Conservation (phyloP, 2,888 invertebrate species). For the Steinernema scapterisci region DNA sequence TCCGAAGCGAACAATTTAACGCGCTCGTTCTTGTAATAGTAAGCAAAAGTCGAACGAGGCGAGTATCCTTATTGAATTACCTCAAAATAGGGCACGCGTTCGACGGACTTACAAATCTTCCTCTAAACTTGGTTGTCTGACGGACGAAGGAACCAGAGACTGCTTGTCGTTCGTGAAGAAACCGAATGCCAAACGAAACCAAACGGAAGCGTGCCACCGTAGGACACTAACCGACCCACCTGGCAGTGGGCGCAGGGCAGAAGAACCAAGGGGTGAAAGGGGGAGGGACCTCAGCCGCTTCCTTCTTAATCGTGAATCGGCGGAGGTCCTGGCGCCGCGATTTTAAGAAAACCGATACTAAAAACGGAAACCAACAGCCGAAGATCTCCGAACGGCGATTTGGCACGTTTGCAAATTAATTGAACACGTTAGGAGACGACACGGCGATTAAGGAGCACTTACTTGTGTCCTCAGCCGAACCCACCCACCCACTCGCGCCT, state of each 20-base stretch:
- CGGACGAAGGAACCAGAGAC: not conserved
- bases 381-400: not conserved
- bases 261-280: not conserved
- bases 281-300: slow-evolving; percentile 8
- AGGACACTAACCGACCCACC: not conserved
- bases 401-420: slow-evolving; percentile 31
- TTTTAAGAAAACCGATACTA: slow-evolving; percentile 20
- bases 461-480: not conserved
- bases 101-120: not conserved
- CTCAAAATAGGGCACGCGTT: not conserved
- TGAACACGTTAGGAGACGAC: slow-evolving; percentile 26
- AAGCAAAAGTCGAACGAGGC: not conserved
- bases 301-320: not conserved
- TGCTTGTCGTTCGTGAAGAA: not conserved
- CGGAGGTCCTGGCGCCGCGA: not conserved
- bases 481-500: not conserved
- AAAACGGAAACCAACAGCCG: slow-evolving; percentile 11
- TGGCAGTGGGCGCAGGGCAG: not conserved
- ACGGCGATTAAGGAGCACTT: not conserved
- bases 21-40: not conserved
- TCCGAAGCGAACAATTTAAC: no score
- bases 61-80: slow-evolving; percentile 26
- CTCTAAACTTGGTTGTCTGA: not conserved
- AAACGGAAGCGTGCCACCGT: not conserved
- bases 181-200: not conserved